phyloP scores from a whole-genome alignment of 2,888 invertebrate genomes.

The Griposia aprilina region DNA sequence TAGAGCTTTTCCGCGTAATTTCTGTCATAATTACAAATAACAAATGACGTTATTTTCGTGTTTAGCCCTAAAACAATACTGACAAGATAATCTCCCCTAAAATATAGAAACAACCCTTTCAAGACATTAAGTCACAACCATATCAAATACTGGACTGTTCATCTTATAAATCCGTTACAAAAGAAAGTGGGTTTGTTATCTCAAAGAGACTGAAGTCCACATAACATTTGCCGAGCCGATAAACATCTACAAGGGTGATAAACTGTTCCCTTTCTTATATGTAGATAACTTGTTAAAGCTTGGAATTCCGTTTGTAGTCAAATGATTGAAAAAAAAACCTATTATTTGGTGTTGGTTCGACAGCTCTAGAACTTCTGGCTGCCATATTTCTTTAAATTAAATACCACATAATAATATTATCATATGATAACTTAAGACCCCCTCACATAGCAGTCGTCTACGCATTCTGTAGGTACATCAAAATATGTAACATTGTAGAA shows the following conservation, averaged over 20 bases:
- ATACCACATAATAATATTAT: neutral
- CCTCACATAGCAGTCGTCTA: too few species aligned
- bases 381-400: neutral
- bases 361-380: neutral
- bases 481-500: too few species aligned
- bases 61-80: neutral
- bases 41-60: neutral
- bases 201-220: constrained; percentile 56
- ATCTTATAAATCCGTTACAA: constrained; percentile 54
- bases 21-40: neutral
- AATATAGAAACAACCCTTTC: neutral
- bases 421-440: too few species aligned
- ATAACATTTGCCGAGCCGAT: constrained; percentile 73
- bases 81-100: neutral
- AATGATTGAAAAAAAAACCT: neutral
- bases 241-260: constrained; percentile 71
- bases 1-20: too few species aligned
- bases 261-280: constrained; percentile 62
- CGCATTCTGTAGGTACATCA: too few species aligned
- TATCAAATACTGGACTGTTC: constrained; percentile 48
- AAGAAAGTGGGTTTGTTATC: constrained; percentile 52
- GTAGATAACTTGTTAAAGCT: constrained; percentile 8
- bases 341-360: neutral
- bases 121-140: constrained; percentile 8
- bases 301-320: neutral